phyloP scores from a whole-genome alignment of 1,140 invertebrate species.

The Drosophila funebris region DNA sequence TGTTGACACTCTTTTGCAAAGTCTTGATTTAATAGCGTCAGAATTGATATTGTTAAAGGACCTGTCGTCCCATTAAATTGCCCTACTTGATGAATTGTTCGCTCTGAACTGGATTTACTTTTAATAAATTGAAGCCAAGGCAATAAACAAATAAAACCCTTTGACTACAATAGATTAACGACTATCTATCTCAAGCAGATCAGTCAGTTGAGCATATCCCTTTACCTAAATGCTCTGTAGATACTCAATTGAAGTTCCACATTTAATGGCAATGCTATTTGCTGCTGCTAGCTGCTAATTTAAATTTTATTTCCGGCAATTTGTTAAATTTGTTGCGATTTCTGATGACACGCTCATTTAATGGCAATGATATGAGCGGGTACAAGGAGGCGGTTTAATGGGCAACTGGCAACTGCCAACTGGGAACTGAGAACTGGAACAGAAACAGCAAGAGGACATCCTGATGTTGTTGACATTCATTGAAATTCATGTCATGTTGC shows the following conservation, averaged over 20 bases:
- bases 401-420: background rate
- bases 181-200: background rate
- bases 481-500: constrained; percentile 78
- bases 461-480: constrained; percentile 66
- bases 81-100: constrained; percentile 60
- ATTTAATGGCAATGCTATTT: constrained; percentile 60
- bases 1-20: constrained; percentile 70
- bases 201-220: background rate
- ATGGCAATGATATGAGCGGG: constrained; percentile 66
- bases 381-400: background rate
- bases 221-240: background rate
- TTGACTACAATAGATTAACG: constrained; percentile 3
- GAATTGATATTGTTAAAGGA: constrained; percentile 5
- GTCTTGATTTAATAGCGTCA: constrained; percentile 47
- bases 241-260: background rate
- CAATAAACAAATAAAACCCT: background rate
- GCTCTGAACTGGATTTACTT: background rate
- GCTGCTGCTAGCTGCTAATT: constrained; percentile 60
- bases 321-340: constrained; percentile 80
- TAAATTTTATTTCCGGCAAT: constrained; percentile 82
- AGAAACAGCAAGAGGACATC: background rate
- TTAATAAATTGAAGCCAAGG: background rate
- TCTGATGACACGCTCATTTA: constrained; percentile 78
- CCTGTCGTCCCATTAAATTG: constrained; percentile 27
- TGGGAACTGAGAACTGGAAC: background rate